Base-by-base conservation (phyloP, 2,888 invertebrate genomes). In the Himalopsyche japonica region DNA sequence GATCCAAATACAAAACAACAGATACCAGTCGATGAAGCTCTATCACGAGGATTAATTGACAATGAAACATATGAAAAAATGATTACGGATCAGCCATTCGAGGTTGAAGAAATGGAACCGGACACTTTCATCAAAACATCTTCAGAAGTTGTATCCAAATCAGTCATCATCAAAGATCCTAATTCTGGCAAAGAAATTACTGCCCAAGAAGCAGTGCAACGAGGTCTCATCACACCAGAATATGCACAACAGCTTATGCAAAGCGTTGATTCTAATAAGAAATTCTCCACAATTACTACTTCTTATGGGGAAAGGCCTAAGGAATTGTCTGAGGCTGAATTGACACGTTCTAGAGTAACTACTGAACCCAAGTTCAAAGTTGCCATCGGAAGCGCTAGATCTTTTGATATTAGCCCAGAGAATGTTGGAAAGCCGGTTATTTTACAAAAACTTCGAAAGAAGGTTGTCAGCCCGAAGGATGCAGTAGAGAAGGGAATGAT, bases 401-500 rank as follows among this genome's bases (percentile, higher is more conserved):
- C 94, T 1, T 87, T 92, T 10, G 91, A 93, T 6, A 89, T 93
- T 79, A 93, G 93, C 85, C 93, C 94, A 4, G 93, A 94, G 70
- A 89, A 93, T 12, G 95, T 95, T 88, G 93, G 93, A 0, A 95
- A 95, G 89, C 94, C 95, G 48, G 93, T 96, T 7, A 93, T 94
- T 20, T 90, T 97, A 79, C 96, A 96, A 89, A 97, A 96, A 90
- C 93, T 97, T 89, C 93, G 96, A 76, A 96, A 96, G 89, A 94
- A 95, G 85, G 94, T 96, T 37, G 91, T 97, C 0, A 94, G 94
- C 88, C 95, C 97, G 0, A 93, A 93, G 84, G 96, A 97, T 89
- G 97, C 98, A 0, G 90, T 96, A 1, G 94, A 95, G 88, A 95
- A 95, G 89, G 96, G 96, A 34, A 92, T 98, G 76, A 94, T 98